These are phyloP conservation scores for Syndactyla subalaris DNA, from an alignment of 2,797 vertebrate genomes.

Conservation along the genomic window DNA sequence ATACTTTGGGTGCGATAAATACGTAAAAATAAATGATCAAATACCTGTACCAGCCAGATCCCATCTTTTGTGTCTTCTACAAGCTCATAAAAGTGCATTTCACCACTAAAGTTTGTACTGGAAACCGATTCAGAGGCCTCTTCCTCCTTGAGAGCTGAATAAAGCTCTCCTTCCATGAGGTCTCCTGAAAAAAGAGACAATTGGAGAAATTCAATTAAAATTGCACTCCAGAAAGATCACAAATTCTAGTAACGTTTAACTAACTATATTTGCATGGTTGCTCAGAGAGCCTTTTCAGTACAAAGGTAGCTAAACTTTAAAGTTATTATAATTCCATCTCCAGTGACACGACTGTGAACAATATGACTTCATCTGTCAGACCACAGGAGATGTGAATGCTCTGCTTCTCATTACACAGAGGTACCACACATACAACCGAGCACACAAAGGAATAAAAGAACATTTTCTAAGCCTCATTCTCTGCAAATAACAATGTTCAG, in stretches of 20 bases:
- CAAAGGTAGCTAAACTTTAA: not conserved
- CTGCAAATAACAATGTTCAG: not conserved
- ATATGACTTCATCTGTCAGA: not conserved
- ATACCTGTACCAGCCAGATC: conserved; percentile 97
- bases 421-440: not conserved
- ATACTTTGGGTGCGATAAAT: not conserved
- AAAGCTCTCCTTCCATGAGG: conserved; percentile 94
- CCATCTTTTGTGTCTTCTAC: conserved; percentile 99
- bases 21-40: not conserved
- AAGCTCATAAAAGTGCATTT: conserved; percentile 98
- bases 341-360: not conserved
- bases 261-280: not conserved
- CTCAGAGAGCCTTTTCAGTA: not conserved
- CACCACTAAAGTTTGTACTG: conserved; percentile 93
- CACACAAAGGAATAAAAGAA: not conserved
- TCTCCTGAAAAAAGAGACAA: conserved; percentile 81
- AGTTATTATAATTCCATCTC: not conserved
- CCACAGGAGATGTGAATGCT: not conserved
- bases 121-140: conserved; percentile 87
- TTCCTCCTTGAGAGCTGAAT: conserved; percentile 94
- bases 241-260: not conserved
- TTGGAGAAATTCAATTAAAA: not conserved
- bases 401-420: not conserved
- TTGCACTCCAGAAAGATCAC: not conserved
- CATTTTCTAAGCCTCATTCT: not conserved